Evolutionary conservation across 2,113 vertebrate genomes (phyloP).

Genomic region (Sinosuthora webbiana): DNA sequence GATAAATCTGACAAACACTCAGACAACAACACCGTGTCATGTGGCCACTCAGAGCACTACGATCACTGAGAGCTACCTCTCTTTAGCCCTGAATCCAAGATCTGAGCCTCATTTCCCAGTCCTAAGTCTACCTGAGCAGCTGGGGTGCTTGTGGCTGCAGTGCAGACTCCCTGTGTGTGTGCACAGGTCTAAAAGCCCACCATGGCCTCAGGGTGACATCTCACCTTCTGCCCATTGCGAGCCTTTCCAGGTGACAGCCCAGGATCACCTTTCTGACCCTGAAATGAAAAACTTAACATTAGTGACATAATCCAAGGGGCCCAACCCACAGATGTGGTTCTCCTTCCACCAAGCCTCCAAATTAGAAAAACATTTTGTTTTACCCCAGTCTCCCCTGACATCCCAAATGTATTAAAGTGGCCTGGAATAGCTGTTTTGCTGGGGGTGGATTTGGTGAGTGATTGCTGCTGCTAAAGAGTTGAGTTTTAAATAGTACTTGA

Average conservation of each 20-base stretch:
- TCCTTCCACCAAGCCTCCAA: background rate
- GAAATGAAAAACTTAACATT: conserved; percentile 54
- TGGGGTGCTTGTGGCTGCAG: background rate
- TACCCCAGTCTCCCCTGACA: background rate
- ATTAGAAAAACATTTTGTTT: background rate
- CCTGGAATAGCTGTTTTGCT: background rate
- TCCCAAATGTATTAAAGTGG: background rate
- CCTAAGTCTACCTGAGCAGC: background rate
- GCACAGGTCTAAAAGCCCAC: background rate
- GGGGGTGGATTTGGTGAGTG: background rate
- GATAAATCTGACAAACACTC: background rate
- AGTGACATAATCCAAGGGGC: background rate
- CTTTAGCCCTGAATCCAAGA: background rate
- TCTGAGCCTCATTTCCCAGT: background rate
- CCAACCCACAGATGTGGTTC: background rate
- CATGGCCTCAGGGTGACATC: background rate
- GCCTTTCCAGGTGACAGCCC: conserved; percentile 91
- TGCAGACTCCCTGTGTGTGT: background rate
- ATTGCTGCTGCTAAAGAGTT: background rate
- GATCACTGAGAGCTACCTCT: background rate
- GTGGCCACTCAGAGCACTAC: background rate
- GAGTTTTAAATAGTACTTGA: conserved; percentile 18
- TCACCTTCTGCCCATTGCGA: conserved; percentile 89
- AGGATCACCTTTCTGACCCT: conserved; percentile 96
- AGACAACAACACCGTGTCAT: background rate